phyloP scores from a whole-genome alignment of 2,888 invertebrate species.

The Mamestra brassicae region DNA sequence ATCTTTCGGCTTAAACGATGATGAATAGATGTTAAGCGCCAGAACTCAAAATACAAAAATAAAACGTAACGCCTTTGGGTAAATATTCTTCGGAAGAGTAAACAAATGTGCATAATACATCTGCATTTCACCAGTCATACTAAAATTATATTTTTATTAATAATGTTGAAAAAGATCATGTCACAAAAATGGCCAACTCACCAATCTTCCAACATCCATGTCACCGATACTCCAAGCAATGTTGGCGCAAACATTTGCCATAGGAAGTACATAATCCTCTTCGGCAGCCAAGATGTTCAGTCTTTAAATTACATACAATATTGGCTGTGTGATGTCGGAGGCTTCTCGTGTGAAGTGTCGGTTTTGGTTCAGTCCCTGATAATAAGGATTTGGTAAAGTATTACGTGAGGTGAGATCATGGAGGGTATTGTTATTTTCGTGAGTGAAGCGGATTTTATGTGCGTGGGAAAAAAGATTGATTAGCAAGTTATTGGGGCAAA shows the following conservation, averaged over 20 bases:
- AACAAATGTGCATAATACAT: too few relatives aligned
- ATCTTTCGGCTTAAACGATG: too few relatives aligned
- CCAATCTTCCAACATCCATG: slow-evolving; percentile 51
- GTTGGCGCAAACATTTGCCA: slow-evolving; percentile 63
- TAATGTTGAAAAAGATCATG: neutral
- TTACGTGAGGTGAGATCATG: slow-evolving; percentile 26
- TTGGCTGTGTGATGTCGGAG: slow-evolving; percentile 45
- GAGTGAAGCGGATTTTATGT: neutral
- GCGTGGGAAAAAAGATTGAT: neutral
- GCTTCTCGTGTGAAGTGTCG: slow-evolving; percentile 55
- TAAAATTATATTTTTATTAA: too few relatives aligned
- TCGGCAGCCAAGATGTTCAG: slow-evolving; percentile 55
- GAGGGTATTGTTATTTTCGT: slow-evolving; percentile 11
- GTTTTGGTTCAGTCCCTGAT: slow-evolving; percentile 48
- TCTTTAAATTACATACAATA: slow-evolving; percentile 64
- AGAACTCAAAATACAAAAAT: too few relatives aligned
- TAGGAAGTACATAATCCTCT: slow-evolving; percentile 64
- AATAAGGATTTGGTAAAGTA: slow-evolving; percentile 53
- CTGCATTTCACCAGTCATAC: too few relatives aligned
- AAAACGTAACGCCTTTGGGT: too few relatives aligned
- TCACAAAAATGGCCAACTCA: neutral
- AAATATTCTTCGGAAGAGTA: too few relatives aligned
- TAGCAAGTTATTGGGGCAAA: neutral
- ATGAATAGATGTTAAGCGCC: too few relatives aligned
- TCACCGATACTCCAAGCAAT: slow-evolving; percentile 38